phyloP scores from a whole-genome alignment of 1,140 invertebrate genomes.

The Macrosteles quadrilineatus region DNA sequence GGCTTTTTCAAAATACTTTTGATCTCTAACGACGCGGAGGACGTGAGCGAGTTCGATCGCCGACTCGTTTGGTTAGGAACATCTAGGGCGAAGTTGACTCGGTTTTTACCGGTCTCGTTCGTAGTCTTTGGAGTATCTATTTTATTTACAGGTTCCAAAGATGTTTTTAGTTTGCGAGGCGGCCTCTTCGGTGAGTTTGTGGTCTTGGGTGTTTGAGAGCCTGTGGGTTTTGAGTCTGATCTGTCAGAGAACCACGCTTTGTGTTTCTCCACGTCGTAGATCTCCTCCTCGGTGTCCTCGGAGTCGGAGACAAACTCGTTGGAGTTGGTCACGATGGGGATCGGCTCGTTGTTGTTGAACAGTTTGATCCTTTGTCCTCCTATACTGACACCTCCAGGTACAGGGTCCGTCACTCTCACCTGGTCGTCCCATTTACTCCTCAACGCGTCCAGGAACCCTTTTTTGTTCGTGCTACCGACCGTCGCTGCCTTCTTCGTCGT shows the following conservation, averaged over 20 bases:
- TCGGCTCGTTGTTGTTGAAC: constrained; percentile 49
- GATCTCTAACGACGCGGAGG: constrained; percentile 38
- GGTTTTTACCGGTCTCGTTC: constrained; percentile 20
- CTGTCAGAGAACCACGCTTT: constrained; percentile 3
- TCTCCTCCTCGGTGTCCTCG: constrained; percentile 14
- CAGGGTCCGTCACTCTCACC: constrained; percentile 48
- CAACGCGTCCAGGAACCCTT: constrained; percentile 6
- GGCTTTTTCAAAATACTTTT: constrained; percentile 73
- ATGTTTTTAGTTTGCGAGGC: constrained; percentile 42
- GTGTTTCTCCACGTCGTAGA: constrained; percentile 5
- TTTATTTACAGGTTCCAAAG: constrained; percentile 34
- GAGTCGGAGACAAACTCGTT: constrained; percentile 31
- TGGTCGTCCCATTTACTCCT: constrained; percentile 45
- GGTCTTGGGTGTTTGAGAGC: constrained; percentile 10
- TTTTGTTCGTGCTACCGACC: constrained; percentile 49
- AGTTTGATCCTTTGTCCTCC: constrained; percentile 53
- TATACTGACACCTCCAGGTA: constrained; percentile 50
- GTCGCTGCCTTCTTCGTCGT: constrained; percentile 25
- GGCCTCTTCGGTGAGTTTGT: constrained; percentile 45
- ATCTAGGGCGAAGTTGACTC: constrained; percentile 31
- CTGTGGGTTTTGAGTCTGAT: neutral
- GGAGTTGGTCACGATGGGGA: constrained; percentile 31
- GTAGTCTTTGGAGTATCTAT: constrained; percentile 26
- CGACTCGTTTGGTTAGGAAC: constrained; percentile 37
- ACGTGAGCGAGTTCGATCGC: constrained; percentile 37